Conservation (phyloP, 2,797 vertebrate genomes). For the Sebastes kiyomatsui region DNA sequence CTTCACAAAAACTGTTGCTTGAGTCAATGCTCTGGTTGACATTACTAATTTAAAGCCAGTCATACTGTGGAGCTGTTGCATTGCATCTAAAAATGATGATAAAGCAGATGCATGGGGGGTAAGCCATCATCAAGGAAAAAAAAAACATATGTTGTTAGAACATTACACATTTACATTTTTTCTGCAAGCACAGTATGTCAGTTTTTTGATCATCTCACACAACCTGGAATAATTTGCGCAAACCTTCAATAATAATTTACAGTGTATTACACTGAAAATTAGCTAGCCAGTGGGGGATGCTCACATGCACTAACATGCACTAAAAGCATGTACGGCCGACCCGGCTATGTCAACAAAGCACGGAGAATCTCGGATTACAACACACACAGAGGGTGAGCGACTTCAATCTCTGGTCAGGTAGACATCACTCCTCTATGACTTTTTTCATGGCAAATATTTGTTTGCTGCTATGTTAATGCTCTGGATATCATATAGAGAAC, state of each 20-base stretch:
- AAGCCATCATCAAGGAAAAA: background rate
- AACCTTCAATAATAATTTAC: background rate
- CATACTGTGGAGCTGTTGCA: background rate
- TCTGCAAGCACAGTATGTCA: background rate
- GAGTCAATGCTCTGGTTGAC: background rate
- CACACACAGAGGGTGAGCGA: background rate
- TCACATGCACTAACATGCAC: background rate
- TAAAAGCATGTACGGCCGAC: background rate
- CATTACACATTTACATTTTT: background rate
- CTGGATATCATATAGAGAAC: background rate
- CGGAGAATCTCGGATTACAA: background rate
- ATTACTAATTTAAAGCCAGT: background rate
- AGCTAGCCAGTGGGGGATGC: background rate
- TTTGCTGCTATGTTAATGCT: background rate
- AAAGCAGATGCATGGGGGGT: background rate
- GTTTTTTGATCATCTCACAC: background rate
- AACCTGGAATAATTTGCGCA: background rate
- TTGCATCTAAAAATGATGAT: background rate
- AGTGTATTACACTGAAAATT: background rate
- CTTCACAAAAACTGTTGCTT: background rate
- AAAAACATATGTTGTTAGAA: background rate
- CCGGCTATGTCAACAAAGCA: background rate
- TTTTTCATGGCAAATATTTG: background rate
- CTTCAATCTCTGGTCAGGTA: background rate
- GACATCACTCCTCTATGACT: background rate